These are phyloP conservation scores for Hippocampus barbouri DNA, from an alignment of 2,113 vertebrate genomes.

Conservation along the genomic window DNA sequence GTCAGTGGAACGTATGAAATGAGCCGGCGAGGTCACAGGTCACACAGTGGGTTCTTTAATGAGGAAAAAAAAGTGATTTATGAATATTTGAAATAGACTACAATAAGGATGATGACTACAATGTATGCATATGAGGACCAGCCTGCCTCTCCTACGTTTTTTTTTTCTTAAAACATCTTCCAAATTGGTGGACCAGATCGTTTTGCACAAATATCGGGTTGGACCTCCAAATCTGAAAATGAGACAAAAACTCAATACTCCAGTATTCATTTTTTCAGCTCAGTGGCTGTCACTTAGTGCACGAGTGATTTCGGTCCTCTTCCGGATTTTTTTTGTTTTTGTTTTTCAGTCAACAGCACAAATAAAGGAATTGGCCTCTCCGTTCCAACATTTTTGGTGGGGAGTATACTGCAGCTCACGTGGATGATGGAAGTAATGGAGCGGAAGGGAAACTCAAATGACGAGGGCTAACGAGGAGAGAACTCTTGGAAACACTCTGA, in stretches of 20 bases:
- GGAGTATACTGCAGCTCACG: slow-evolving; percentile 27
- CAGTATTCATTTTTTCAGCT: too few relatives aligned
- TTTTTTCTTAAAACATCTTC: too few relatives aligned
- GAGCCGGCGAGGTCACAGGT: slow-evolving; percentile 16
- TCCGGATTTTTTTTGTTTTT: too few relatives aligned
- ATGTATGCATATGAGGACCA: slow-evolving; percentile 22
- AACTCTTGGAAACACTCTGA: slow-evolving; percentile 42
- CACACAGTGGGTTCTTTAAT: slow-evolving; percentile 9
- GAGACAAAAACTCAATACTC: too few relatives aligned
- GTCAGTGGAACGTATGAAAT: slow-evolving; percentile 10
- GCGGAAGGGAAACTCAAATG: slow-evolving; percentile 46
- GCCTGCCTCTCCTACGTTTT: neutral
- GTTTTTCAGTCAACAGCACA: too few relatives aligned
- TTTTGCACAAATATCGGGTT: too few relatives aligned
- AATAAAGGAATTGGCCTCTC: too few relatives aligned
- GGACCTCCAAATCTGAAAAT: too few relatives aligned
- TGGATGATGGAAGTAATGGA: slow-evolving; percentile 41
- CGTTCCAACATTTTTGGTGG: too few relatives aligned
- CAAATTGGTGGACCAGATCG: too few relatives aligned
- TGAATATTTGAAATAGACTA: neutral
- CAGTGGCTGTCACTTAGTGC: too few relatives aligned
- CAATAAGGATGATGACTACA: neutral
- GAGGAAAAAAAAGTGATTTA: slow-evolving; percentile 1
- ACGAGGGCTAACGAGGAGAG: slow-evolving; percentile 46
- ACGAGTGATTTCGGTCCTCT: too few relatives aligned